phyloP scores from a whole-genome alignment of 2,888 invertebrate genomes.

The Callosobruchus maculatus region DNA sequence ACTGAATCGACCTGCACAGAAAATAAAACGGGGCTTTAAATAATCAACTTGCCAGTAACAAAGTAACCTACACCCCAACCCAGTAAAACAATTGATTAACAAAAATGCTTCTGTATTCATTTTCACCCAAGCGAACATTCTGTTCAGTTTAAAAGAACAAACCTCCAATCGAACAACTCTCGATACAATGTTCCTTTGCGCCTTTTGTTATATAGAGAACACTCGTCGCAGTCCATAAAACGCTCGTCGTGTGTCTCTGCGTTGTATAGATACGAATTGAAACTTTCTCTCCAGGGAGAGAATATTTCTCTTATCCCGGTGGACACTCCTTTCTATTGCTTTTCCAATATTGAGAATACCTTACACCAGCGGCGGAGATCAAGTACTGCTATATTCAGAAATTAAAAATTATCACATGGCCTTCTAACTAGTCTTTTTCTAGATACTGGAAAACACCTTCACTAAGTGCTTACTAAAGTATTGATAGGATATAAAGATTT shows the following conservation, averaged over 20 bases:
- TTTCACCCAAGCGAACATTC: not conserved
- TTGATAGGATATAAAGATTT: too few species aligned
- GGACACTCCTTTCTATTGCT: slow-evolving; percentile 43
- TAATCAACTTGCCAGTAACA: too few species aligned
- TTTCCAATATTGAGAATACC: slow-evolving; percentile 33
- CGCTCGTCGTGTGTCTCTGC: slow-evolving; percentile 41
- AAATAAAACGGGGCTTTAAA: too few species aligned
- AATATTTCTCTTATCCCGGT: slow-evolving; percentile 43
- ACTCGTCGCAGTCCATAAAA: slow-evolving; percentile 36
- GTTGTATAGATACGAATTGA: slow-evolving; percentile 42
- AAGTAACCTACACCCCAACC: not conserved
- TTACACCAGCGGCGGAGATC: slow-evolving; percentile 2
- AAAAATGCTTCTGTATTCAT: not conserved
- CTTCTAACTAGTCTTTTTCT: too few species aligned
- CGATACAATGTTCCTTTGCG: not conserved
- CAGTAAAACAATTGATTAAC: not conserved
- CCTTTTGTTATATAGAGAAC: not conserved
- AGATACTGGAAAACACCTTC: too few species aligned
- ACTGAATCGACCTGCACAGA: too few species aligned
- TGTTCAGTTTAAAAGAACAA: not conserved
- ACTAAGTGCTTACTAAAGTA: too few species aligned
- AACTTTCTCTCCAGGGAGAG: slow-evolving; percentile 39
- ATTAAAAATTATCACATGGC: too few species aligned
- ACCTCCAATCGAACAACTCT: not conserved
- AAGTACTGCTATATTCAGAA: not conserved